These are phyloP conservation scores for Rhizomys pruinosus DNA, from an alignment of 2,113 vertebrate genomes.

Conservation along the genomic window DNA sequence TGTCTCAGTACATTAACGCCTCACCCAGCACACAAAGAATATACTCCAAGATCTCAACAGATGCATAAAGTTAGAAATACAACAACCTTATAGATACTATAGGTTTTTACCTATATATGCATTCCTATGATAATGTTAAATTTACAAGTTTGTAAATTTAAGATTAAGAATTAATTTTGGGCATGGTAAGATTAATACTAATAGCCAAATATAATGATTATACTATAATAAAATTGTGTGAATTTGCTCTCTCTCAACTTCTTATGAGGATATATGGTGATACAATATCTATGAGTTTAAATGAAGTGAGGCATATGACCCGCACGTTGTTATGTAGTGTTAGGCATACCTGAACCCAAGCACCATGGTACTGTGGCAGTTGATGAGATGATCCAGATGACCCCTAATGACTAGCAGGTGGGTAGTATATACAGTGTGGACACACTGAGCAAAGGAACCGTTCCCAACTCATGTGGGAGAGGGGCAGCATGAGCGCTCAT, in stretches of 20 bases:
- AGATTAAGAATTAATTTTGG: too few species aligned
- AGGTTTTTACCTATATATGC: too few species aligned
- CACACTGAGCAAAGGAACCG: neutral
- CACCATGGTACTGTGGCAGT: neutral
- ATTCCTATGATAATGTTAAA: too few species aligned
- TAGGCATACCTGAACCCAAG: too few species aligned
- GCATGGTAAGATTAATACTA: too few species aligned
- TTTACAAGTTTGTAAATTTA: too few species aligned
- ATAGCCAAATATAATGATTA: too few species aligned
- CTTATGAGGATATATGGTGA: neutral
- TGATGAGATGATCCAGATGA: neutral
- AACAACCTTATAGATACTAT: too few species aligned
- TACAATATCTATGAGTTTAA: neutral
- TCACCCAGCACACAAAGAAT: too few species aligned
- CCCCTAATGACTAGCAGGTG: neutral
- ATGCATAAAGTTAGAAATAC: too few species aligned
- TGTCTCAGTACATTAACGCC: neutral
- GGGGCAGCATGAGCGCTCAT: neutral
- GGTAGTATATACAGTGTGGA: neutral
- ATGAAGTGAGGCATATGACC: neutral
- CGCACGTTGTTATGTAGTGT: neutral
- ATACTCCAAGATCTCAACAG: too few species aligned
- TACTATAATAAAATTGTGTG: neutral
- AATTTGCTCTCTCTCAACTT: neutral
- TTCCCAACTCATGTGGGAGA: too few species aligned